Evolutionary conservation across 2,797 vertebrate genomes (phyloP).

Genomic region (Halcyon leucocephala): DNA sequence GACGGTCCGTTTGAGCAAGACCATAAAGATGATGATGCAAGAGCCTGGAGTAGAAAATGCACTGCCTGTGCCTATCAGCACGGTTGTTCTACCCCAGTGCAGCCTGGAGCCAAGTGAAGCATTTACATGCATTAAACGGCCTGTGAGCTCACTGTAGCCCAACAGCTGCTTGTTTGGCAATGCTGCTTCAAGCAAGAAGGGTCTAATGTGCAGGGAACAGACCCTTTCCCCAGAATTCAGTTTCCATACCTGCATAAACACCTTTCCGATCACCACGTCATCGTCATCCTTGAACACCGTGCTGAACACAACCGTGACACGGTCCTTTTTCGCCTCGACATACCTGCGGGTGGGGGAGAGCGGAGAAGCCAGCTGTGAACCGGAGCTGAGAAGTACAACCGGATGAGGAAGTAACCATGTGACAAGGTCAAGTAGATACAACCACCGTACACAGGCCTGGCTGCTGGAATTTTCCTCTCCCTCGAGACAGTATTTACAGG

Average conservation of each 20-base stretch:
- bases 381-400: background rate
- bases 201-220: background rate
- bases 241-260: constrained; percentile 96
- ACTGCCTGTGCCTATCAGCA: background rate
- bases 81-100: background rate
- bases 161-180: background rate
- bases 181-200: background rate
- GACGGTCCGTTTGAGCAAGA: background rate
- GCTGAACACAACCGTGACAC: constrained; percentile 98
- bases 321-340: constrained; percentile 96
- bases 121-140: background rate
- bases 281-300: constrained; percentile 99
- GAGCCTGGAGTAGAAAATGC: background rate
- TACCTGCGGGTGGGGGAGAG: constrained; percentile 84
- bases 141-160: background rate
- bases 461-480: background rate
- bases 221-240: background rate
- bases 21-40: background rate
- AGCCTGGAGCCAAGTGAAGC: background rate
- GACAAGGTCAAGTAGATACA: background rate
- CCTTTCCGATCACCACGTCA: constrained; percentile 97
- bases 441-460: background rate
- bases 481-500: background rate
- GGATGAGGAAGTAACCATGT: accelerated
- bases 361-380: background rate